Conservation (phyloP, 53 echinoderm and acorn worm genomes). For the Actinopyga echinites region DNA sequence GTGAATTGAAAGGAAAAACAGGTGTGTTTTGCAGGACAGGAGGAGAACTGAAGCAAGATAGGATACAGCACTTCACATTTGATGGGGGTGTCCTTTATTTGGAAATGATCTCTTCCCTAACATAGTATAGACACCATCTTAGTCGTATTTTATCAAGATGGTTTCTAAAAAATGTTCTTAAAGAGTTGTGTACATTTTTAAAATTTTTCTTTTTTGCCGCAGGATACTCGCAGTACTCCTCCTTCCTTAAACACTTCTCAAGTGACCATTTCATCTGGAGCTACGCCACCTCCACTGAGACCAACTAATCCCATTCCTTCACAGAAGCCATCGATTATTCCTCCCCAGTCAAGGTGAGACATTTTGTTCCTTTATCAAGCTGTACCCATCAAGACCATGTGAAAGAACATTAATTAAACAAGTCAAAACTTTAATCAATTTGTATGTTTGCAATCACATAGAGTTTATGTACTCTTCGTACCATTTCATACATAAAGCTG, state of each 20-base stretch:
- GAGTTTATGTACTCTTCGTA: background rate
- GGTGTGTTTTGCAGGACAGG: no score
- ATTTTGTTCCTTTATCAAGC: no score
- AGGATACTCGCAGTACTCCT: slow-evolving; percentile 9
- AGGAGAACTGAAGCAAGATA: no score
- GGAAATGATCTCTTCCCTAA: no score
- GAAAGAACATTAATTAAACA: background rate
- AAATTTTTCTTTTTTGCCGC: background rate
- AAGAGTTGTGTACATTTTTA: no score
- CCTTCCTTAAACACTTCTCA: background rate
- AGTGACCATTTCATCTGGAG: slow-evolving; percentile 17
- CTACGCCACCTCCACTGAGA: slow-evolving; percentile 32
- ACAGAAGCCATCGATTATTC: slow-evolving; percentile 30
- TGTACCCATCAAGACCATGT: background rate
- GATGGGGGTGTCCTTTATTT: no score
- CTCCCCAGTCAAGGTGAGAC: slow-evolving; percentile 44
- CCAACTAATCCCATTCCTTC: slow-evolving; percentile 13
- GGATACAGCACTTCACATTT: no score
- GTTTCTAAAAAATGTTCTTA: no score
- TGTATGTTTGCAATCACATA: background rate
- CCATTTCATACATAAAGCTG: no score
- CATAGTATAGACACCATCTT: no score
- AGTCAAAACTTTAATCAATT: background rate
- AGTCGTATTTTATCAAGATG: no score
- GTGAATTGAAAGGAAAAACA: no score